A percentile compares a stretch with the other conserved stretches of the same genome.
Conservation (phyloP, 2,888 invertebrate species). For the Lasioglossum calceatum region DNA sequence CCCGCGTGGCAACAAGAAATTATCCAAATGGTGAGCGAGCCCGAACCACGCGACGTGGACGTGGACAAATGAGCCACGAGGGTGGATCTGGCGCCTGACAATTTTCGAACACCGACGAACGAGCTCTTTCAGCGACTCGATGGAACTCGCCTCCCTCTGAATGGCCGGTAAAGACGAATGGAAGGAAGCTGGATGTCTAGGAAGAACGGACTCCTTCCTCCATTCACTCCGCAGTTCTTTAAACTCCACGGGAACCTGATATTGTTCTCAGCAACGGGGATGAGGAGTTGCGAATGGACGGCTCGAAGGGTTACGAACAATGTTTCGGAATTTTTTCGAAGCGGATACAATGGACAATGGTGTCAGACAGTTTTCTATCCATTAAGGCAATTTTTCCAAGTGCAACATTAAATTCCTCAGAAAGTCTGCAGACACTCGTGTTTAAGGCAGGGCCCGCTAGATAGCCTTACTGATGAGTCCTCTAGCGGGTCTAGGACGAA, state of each 20-base stretch:
- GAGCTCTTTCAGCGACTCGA: slow-evolving; percentile 17
- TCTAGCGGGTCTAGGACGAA: no score
- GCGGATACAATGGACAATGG: not conserved
- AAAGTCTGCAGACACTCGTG: no score
- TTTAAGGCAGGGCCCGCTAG: no score
- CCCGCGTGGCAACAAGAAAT: slow-evolving; percentile 71
- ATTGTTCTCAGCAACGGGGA: not conserved
- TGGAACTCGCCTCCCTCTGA: not conserved
- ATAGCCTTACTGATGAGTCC: no score
- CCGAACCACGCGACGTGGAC: slow-evolving; percentile 56
- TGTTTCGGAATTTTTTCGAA: not conserved
- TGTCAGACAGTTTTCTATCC: not conserved
- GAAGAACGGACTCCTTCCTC: slow-evolving; percentile 41
- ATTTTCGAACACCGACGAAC: slow-evolving; percentile 50
- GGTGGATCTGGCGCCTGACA: slow-evolving; percentile 8
- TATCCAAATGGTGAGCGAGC: slow-evolving; percentile 75
- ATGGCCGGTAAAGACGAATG: slow-evolving; percentile 58
- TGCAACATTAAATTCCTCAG: no score
- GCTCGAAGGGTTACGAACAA: not conserved
- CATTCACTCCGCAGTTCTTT: slow-evolving; percentile 23
- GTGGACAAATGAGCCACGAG: slow-evolving; percentile 75
- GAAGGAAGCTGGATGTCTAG: slow-evolving; percentile 59
- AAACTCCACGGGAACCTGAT: slow-evolving; percentile 19
- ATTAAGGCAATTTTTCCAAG: not conserved
- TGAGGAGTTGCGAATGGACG: not conserved